Conservation (phyloP, 2,797 vertebrate genomes). For the Intellagama lesueurii region DNA sequence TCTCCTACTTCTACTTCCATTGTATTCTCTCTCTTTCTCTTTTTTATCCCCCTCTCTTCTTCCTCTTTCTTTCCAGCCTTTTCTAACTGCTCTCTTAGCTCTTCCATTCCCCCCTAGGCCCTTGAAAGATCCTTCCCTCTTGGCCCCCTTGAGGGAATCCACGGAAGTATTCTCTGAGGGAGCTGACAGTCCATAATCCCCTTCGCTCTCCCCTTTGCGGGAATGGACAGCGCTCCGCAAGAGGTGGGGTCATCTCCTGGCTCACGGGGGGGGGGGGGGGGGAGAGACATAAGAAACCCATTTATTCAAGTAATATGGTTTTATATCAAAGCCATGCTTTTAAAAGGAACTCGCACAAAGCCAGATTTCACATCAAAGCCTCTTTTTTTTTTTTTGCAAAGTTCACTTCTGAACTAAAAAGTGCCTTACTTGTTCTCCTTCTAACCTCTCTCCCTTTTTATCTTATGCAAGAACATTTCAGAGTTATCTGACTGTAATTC, state of each 20-base stretch:
- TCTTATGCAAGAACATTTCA: not conserved
- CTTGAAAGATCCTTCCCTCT: too few relatives aligned
- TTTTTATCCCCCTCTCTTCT: too few relatives aligned
- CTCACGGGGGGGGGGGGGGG: too few relatives aligned
- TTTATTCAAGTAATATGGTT: not conserved
- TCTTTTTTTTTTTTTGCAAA: not conserved
- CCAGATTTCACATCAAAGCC: not conserved
- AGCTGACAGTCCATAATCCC: not conserved
- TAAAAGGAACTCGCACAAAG: not conserved
- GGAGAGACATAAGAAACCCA: not conserved
- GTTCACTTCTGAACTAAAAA: not conserved
- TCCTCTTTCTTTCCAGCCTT: too few relatives aligned
- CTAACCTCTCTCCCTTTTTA: slow-evolving; percentile 1
- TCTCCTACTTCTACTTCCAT: too few relatives aligned
- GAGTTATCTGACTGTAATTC: not conserved
- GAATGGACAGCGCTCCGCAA: too few relatives aligned
- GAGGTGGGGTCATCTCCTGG: too few relatives aligned
- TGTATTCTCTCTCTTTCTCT: too few relatives aligned
- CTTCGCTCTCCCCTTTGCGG: not conserved
- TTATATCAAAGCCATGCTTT: not conserved
- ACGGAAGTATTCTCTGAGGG: too few relatives aligned
- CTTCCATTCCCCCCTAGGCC: too few relatives aligned
- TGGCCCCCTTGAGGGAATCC: too few relatives aligned
- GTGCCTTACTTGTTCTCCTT: not conserved
- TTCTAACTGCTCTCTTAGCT: too few relatives aligned